Percentiles rank a stretch among this genome's conserved stretches.
Conservation (phyloP, 2,113 vertebrate genomes). For the Lophius piscatorius region DNA sequence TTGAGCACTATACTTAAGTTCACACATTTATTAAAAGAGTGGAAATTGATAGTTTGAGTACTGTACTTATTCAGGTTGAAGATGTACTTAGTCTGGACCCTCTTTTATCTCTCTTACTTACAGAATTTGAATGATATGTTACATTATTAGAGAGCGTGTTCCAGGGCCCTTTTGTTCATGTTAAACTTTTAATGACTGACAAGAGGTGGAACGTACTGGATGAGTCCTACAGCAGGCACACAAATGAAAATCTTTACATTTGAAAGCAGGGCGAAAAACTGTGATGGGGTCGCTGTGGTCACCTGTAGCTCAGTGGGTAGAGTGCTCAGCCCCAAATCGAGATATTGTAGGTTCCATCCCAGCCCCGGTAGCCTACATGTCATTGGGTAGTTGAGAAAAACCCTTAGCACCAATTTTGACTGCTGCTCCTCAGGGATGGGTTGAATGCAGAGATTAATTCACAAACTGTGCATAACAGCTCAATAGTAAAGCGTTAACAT, state of each 20-base stretch:
- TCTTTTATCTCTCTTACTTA: constrained; percentile 29
- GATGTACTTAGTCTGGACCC: constrained; percentile 54
- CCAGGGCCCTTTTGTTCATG: constrained; percentile 85
- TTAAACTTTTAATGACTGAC: constrained; percentile 85
- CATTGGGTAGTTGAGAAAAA: too few species aligned
- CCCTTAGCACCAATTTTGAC: too few species aligned
- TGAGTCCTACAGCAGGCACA: constrained; percentile 83
- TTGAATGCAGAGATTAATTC: too few species aligned
- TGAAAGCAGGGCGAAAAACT: constrained; percentile 78
- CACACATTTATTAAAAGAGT: not conserved
- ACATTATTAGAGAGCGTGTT: constrained; percentile 81
- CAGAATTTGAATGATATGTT: constrained; percentile 70
- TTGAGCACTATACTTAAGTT: not conserved
- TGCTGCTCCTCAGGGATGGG: too few species aligned
- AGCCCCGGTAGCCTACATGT: too few species aligned
- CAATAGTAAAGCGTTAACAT: too few species aligned
- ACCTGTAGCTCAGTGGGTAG: constrained; percentile 82
- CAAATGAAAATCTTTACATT: constrained; percentile 89
- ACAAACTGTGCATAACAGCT: too few species aligned
- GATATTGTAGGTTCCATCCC: constrained; percentile 32
- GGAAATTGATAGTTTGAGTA: constrained; percentile 42
- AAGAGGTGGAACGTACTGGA: constrained; percentile 81
- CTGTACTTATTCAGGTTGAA: constrained; percentile 81
- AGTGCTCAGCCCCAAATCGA: constrained; percentile 49
- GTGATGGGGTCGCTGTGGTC: too few species aligned